phyloP scores from a whole-genome alignment of 2,113 vertebrate genomes.

The Phoxinus phoxinus region DNA sequence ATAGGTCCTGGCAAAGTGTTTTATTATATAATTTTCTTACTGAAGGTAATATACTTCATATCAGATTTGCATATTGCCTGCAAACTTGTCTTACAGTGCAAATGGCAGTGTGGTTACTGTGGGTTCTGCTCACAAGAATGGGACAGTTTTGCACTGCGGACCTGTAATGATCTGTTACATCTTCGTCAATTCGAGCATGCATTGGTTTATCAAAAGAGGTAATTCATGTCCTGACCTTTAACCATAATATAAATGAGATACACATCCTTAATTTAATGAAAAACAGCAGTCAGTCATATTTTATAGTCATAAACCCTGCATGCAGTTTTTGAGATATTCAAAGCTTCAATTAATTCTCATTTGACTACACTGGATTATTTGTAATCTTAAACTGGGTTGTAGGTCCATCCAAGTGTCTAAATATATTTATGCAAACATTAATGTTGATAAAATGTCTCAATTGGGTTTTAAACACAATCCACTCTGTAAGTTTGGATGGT shows the following conservation, averaged over 20 bases:
- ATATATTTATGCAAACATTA: conserved; percentile 6
- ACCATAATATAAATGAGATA: background rate
- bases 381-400: conserved; percentile 2
- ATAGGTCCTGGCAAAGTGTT: conserved; percentile 15
- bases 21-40: conserved; percentile 14
- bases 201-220: conserved; percentile 20
- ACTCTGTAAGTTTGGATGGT: background rate
- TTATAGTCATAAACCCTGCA: background rate
- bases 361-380: conserved; percentile 8
- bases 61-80: conserved; percentile 38
- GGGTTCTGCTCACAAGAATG: conserved; percentile 40
- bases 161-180: background rate
- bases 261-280: background rate
- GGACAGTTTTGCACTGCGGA: conserved; percentile 12
- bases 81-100: conserved; percentile 45
- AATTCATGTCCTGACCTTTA: conserved; percentile 4
- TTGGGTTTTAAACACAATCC: background rate
- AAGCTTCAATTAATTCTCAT: background rate
- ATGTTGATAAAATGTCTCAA: background rate
- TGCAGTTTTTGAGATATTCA: conserved; percentile 27
- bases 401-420: background rate
- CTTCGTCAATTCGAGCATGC: background rate
- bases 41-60: conserved; percentile 17
- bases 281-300: conserved; percentile 6
- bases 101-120: conserved; percentile 39